Evolutionary conservation across 2,113 vertebrate genomes (phyloP).

Genomic region (Burhinus bistriatus): DNA sequence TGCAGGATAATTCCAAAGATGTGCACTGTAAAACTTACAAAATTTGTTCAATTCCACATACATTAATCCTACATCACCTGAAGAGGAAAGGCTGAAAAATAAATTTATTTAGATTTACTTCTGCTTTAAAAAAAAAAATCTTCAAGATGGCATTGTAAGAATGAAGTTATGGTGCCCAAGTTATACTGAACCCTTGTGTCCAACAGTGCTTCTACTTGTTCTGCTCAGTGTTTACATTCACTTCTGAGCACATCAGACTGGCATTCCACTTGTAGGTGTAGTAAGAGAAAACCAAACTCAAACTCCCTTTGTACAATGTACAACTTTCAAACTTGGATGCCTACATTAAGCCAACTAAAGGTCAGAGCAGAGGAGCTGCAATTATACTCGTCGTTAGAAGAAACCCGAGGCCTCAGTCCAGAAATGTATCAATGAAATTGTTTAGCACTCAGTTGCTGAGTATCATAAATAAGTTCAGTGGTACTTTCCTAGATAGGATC

Average conservation of each 20-base stretch:
- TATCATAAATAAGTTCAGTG: background rate
- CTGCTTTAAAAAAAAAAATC: background rate
- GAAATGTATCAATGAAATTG: constrained; percentile 9
- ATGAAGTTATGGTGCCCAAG: background rate
- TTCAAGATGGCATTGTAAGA: background rate
- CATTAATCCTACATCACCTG: background rate
- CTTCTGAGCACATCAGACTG: constrained; percentile 19
- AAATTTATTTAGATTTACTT: background rate
- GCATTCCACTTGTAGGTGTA: constrained; percentile 48
- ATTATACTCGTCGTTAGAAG: background rate
- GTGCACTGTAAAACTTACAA: background rate
- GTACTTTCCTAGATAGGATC: background rate
- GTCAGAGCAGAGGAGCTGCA: constrained; percentile 42
- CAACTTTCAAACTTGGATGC: constrained; percentile 21
- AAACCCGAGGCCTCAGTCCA: background rate
- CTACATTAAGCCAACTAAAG: constrained; percentile 30
- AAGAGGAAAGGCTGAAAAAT: background rate
- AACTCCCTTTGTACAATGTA: background rate
- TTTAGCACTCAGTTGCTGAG: background rate
- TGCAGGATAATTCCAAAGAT: background rate
- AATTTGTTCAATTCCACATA: background rate
- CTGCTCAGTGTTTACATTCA: constrained; percentile 20
- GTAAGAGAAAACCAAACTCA: background rate
- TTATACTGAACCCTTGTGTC: background rate
- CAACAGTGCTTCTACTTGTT: background rate